Base-by-base conservation (phyloP, 2,113 vertebrate genomes). In the Equus quagga region DNA sequence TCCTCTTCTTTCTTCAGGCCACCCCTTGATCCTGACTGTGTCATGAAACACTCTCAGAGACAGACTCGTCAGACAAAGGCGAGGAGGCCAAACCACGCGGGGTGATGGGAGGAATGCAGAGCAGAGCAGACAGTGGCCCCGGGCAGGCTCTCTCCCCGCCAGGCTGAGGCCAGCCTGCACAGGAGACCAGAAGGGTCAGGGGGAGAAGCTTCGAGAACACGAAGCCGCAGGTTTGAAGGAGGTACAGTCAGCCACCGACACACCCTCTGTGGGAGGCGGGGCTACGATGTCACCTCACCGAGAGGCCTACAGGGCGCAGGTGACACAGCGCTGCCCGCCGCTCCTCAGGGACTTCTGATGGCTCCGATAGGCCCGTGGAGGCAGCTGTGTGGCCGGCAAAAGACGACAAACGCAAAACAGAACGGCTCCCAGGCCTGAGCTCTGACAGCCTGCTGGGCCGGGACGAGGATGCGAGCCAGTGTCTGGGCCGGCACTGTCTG, bases 221-320 rank as follows among this genome's bases (percentile, higher is more conserved):
- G 62, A 65, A 12, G 18, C 70, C 7, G 2, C 9, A 64, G 33
- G 75, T 15, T 5, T 8, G 54, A n/a, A 79, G 60, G 4, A 75
- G 58, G 62, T 76, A 18, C 18, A 2, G 44, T n/a, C 58, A 67
- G 19, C 51, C 51, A 14, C 13, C 13, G 13, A 14, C 51, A 49
- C 51, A 41, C 51, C 51, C 49, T 76, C 54, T 79, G 72, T 24
- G 44, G 28, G 28, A 92, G 81, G 67, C 5, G 46, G 56, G 78
- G 4, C 12, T 4, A 7, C 24, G 31, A n/a, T 0, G 3, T 58
- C 12, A 9, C 14, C 60, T 31, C 56, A 18, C 1, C 14, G 24
- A 23, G 1, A 46, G 73, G 73, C 44, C 73, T 44, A 17, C 3
- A 54, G 7, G 7, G 44, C 14, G 28, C 73, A 7, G 1, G 73